Percentiles rank a stretch among this genome's conserved stretches.
phyloP scores from a whole-genome alignment of 2,113 vertebrate genomes.

The Cebidichthys violaceus region DNA sequence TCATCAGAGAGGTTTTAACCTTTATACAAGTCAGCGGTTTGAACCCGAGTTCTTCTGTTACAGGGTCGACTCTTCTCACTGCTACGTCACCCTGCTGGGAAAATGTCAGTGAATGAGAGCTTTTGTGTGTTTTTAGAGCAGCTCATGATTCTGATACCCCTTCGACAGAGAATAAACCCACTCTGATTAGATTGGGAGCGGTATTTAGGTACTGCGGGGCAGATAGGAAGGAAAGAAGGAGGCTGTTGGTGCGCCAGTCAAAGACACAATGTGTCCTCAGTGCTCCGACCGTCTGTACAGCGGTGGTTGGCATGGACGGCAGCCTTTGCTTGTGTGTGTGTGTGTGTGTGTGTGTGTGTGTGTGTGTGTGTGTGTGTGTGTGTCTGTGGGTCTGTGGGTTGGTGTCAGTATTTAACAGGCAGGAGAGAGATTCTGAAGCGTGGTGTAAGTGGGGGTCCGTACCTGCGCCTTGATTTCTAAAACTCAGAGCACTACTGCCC shows the following conservation, averaged over 20 bases:
- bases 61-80: slow-evolving; percentile 21
- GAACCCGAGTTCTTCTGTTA: slow-evolving; percentile 32
- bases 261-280: slow-evolving; percentile 75
- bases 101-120: slow-evolving; percentile 44
- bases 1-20: slow-evolving; percentile 39
- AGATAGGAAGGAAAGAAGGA: slow-evolving; percentile 56
- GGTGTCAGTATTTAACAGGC: slow-evolving; percentile 76
- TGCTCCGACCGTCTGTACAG: slow-evolving; percentile 64
- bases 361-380: slow-evolving; percentile 49
- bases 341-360: slow-evolving; percentile 40
- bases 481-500: slow-evolving; percentile 75
- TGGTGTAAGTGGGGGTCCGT: slow-evolving; percentile 66
- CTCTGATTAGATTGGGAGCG: slow-evolving; percentile 63
- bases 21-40: slow-evolving; percentile 37
- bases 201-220: slow-evolving; percentile 56
- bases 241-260: slow-evolving; percentile 52
- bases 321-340: slow-evolving; percentile 55
- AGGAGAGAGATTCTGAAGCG: slow-evolving; percentile 73
- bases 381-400: slow-evolving; percentile 51
- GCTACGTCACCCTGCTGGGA: slow-evolving; percentile 37
- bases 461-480: slow-evolving; percentile 49
- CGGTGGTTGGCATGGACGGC: slow-evolving; percentile 45
- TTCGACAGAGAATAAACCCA: slow-evolving; percentile 53
- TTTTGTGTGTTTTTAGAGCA: slow-evolving; percentile 55
- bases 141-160: slow-evolving; percentile 53